Evolutionary conservation across 2,797 vertebrate genomes (phyloP), one percentile per base, ranked within the genome.

Genomic region (Centroberyx gerrardi): DNA sequence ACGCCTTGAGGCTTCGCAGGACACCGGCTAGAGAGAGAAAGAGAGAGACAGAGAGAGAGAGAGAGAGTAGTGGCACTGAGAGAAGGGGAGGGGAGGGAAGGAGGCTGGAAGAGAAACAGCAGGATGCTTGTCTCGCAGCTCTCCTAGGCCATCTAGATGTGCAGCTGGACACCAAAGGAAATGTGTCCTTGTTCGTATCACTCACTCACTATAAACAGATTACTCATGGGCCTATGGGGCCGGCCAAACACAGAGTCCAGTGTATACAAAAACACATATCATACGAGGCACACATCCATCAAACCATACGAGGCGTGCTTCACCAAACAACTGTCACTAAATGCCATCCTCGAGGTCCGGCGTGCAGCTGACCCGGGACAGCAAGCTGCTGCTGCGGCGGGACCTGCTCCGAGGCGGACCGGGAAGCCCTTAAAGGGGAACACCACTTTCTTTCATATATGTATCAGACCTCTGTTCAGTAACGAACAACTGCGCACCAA

Each of bases 191-290:
- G 81, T 81, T 87, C 72, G 64, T 70, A 85, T 90, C 85, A 58
- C 82, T 91, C 80, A 60, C 67, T 38, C 66, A 82, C 65, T 89
- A 72, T 94, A 94, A 94, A 95, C 93, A 94, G 60, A 90, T 90
- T 87, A 87, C 87, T 92, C 89, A 82, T 0, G 27, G 64, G 79
- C 84, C 78, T 58, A 68, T 68, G 55, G 81, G 67, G 66, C 76
- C 3, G 3, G 84, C 85, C 83, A 92, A 92, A 89, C 87, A 88
- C 84, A 65, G 66, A 82, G 77, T 38, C 81, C 88, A 87, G 83
- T 93, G 90, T 93, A 90, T 88, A 92, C 88, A 90, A 42, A 83
- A 76, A 64, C 76, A 75, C 31, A 61, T 59, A 85, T 83, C 83
- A 61, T 81, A 89, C 76, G 4, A 46, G 62, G 75, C 87, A 68